Evolutionary conservation across 2,113 vertebrate genomes (phyloP).

Genomic region (Neolamprologus longior): DNA sequence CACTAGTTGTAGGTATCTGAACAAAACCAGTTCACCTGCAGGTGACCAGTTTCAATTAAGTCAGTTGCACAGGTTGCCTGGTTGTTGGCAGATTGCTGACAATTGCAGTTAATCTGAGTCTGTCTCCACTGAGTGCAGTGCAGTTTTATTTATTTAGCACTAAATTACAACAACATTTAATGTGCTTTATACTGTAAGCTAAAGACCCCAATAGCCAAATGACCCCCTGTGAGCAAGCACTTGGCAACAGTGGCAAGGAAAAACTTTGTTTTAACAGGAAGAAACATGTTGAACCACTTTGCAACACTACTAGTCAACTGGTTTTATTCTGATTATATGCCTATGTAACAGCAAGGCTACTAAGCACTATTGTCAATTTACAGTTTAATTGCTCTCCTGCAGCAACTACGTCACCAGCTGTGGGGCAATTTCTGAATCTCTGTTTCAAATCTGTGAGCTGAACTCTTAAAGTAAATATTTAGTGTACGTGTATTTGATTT

Average conservation of each 20-base stretch:
- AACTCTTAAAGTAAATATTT: background rate
- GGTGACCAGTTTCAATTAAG: background rate
- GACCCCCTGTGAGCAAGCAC: background rate
- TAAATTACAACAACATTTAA: background rate
- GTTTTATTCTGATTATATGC: background rate
- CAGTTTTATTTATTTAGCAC: background rate
- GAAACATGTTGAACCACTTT: background rate
- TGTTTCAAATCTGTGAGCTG: background rate
- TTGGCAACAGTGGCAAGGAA: background rate
- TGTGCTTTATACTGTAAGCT: background rate
- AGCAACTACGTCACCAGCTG: background rate
- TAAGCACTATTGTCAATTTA: background rate
- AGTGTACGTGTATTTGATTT: background rate
- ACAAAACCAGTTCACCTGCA: background rate
- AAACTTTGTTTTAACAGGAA: background rate
- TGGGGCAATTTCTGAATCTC: background rate
- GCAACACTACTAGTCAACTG: background rate
- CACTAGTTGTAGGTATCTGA: background rate
- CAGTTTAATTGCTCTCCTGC: background rate
- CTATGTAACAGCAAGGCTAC: background rate
- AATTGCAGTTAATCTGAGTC: background rate
- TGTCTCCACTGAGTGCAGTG: background rate
- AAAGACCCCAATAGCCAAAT: background rate
- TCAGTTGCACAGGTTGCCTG: background rate
- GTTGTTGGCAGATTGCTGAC: background rate